Conservation (phyloP, 1,140 invertebrate genomes). For the Drosophila auraria region DNA sequence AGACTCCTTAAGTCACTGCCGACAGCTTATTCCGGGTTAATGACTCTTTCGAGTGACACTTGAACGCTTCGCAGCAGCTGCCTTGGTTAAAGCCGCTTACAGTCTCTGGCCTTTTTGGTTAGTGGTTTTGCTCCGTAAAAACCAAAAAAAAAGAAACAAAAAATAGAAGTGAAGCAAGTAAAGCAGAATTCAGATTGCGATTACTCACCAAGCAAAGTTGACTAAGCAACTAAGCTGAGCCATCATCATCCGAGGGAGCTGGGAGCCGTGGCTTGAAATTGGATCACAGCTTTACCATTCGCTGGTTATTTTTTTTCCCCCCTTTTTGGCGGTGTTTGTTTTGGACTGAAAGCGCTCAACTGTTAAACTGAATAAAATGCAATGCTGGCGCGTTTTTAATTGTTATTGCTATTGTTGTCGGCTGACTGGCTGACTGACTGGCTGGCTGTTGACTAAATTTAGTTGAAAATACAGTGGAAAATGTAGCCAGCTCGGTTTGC, state of each 20-base stretch:
- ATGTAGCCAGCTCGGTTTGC: constrained; percentile 1
- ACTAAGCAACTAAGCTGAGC: constrained; percentile 60
- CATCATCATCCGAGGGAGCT: constrained; percentile 22
- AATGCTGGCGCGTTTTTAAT: constrained; percentile 62
- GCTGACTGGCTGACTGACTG: constrained; percentile 21
- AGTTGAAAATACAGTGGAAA: constrained; percentile 54
- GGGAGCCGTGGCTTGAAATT: constrained; percentile 40
- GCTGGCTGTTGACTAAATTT: constrained; percentile 41
- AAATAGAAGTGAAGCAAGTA: constrained; percentile 28
- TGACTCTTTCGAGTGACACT: constrained; percentile 58
- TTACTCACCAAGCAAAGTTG: constrained; percentile 73
- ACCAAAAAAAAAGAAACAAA: constrained; percentile 2
- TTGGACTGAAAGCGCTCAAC: constrained; percentile 54
- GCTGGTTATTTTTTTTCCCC: constrained; percentile 1
- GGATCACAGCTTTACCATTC: constrained; percentile 38
- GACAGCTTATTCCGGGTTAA: constrained; percentile 56
- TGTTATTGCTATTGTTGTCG: constrained; percentile 52
- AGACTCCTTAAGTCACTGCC: constrained; percentile 41
- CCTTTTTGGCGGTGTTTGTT: constrained; percentile 27
- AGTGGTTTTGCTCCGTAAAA: constrained; percentile 28
- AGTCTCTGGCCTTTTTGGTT: constrained; percentile 35
- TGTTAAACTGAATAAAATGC: constrained; percentile 70
- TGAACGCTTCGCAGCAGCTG: constrained; percentile 48
- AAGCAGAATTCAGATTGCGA: constrained; percentile 58
- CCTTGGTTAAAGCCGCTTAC: constrained; percentile 54